Evolutionary conservation across 2,797 vertebrate species (phyloP).

Genomic region (Spinus pinus): DNA sequence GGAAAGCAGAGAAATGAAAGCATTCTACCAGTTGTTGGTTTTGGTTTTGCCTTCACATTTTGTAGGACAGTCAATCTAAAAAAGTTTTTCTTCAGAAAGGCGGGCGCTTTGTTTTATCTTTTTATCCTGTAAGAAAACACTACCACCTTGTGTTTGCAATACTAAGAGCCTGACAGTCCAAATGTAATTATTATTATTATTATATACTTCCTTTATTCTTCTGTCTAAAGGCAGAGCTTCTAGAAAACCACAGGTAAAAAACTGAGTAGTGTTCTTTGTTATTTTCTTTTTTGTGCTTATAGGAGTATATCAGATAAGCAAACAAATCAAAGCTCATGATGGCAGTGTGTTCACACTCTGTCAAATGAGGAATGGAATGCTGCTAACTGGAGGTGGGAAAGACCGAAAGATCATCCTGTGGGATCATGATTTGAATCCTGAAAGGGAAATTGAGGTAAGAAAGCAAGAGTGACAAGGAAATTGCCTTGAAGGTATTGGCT

Average conservation of each 20-base stretch:
- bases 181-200: background rate
- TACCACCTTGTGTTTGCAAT: constrained; percentile 57
- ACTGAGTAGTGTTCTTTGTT: background rate
- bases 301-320: constrained; percentile 91
- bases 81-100: background rate
- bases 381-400: constrained; percentile 94
- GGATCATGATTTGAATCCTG: constrained; percentile 90
- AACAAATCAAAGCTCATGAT: constrained; percentile 92
- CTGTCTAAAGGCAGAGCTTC: background rate
- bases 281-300: background rate
- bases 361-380: constrained; percentile 91
- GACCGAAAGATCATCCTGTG: constrained; percentile 92
- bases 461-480: background rate
- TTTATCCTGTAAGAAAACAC: constrained; percentile 47
- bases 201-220: background rate
- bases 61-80: background rate
- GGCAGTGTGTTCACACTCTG: constrained; percentile 96
- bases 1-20: background rate
- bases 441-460: constrained; percentile 93
- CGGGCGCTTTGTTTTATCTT: background rate
- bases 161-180: background rate
- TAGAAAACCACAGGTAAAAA: background rate
- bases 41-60: background rate
- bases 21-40: background rate
- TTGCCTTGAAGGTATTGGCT: background rate